Conservation (phyloP, 2,888 invertebrate genomes). For the Nemotelus nigrinus region DNA sequence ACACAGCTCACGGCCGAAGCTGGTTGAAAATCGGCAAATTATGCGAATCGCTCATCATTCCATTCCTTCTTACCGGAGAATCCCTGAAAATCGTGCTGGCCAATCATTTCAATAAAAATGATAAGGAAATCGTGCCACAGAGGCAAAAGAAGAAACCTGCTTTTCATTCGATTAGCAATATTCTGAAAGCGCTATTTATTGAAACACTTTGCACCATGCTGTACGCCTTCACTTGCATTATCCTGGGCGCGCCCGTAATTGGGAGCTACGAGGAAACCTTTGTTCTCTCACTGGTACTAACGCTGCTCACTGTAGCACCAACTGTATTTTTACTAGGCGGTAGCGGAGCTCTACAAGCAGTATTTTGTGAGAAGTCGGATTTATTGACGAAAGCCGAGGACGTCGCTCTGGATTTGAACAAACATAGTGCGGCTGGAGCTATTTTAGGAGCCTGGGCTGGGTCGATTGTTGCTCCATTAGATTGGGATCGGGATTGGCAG, state of each 20-base stretch:
- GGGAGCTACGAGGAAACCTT: slow-evolving; percentile 64
- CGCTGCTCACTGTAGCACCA: slow-evolving; percentile 62
- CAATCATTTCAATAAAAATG: slow-evolving; percentile 59
- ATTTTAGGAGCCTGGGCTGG: slow-evolving; percentile 82
- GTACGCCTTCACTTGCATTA: slow-evolving; percentile 62
- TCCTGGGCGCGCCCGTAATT: slow-evolving; percentile 64
- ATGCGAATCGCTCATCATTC: slow-evolving; percentile 62
- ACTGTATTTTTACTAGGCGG: slow-evolving; percentile 62
- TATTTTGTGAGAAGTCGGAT: slow-evolving; percentile 63
- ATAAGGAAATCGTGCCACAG: slow-evolving; percentile 56
- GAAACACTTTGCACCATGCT: slow-evolving; percentile 61
- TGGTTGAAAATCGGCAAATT: slow-evolving; percentile 62
- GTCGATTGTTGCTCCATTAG: slow-evolving; percentile 82
- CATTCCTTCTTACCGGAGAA: slow-evolving; percentile 61
- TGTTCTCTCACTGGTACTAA: slow-evolving; percentile 61
- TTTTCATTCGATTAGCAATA: slow-evolving; percentile 59
- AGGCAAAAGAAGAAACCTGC: slow-evolving; percentile 58
- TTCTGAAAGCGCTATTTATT: slow-evolving; percentile 58
- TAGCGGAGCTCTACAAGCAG: slow-evolving; percentile 62
- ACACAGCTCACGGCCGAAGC: slow-evolving; percentile 60
- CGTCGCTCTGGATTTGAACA: slow-evolving; percentile 61
- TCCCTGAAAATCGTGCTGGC: slow-evolving; percentile 60
- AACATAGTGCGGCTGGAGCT: slow-evolving; percentile 62
- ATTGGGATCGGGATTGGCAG: slow-evolving; percentile 90
- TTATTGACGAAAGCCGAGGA: slow-evolving; percentile 61